Evolutionary conservation across 1,140 invertebrate genomes (phyloP), one percentile per base, ranked within the genome.

Genomic region (Paraescarpia echinospica): DNA sequence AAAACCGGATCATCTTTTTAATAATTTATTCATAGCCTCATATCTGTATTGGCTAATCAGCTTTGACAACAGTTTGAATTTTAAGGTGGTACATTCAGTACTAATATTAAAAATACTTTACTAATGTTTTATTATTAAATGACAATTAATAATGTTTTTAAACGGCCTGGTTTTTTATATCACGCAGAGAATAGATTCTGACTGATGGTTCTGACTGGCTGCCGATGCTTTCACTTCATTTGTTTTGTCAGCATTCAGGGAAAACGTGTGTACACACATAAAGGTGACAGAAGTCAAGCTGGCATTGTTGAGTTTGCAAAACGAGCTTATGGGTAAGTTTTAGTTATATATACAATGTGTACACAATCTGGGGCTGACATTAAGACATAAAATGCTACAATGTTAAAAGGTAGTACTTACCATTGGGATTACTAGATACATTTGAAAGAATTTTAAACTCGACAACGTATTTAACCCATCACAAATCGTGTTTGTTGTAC

Each of bases 231-330:
- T 90, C 14, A 2, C 33, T 35, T 92, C 88, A 34, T 89, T 77
- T 92, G 34, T 89, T 89, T 89, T 96, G 96, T 92, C 94, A 99
- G 98, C 96, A 97, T 99, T 35, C 98, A 98, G 96, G 98, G 98
- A 91, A 97, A 98, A 93, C 97, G 97, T 93, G 97, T 97, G 92
- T 97, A 98, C 96, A 97, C 97, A 88, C 99, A 98, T 95, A 97
- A 97, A 94, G 99, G 99, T 6, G 99, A 99, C 94, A 97, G 99
- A 94, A 97, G 97, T 34, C 98, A 98, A 95, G 98, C 99, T 93
- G 98, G 99, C 93, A 98, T 99, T 94, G 97, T 99, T 0, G 98
- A 98, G 94, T 99, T 99, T 97, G 98, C 98, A 18, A 96, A 98
- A 92, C 97, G 98, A 95, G 98, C 99, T 97, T 97, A 97, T 93